A percentile compares a stretch with the other conserved stretches of the same genome.
These are phyloP conservation scores for Thysanoteuthis rhombus DNA, from an alignment of 2,888 invertebrate species.

Conservation along the genomic window DNA sequence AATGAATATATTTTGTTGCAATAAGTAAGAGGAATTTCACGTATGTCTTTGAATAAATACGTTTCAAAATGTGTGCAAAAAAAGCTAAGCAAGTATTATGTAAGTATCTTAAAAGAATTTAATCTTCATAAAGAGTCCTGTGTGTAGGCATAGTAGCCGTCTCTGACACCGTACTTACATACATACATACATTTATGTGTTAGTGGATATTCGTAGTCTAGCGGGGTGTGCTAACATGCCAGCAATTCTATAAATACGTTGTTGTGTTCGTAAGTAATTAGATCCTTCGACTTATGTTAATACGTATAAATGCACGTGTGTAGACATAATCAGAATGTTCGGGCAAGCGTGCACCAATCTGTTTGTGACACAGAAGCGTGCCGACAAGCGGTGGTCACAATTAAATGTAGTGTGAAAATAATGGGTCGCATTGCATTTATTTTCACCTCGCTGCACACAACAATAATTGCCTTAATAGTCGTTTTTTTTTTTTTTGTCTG, in stretches of 20 bases:
- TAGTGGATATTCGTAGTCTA: too few species aligned
- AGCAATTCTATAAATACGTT: background rate
- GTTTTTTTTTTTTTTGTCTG: background rate
- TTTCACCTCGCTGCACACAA: background rate
- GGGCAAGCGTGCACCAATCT: background rate
- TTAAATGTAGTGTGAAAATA: background rate
- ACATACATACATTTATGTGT: too few species aligned
- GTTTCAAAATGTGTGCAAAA: too few species aligned
- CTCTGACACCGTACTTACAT: too few species aligned
- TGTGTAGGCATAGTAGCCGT: too few species aligned
- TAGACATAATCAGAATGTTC: background rate
- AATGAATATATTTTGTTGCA: too few species aligned
- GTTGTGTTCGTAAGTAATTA: background rate
- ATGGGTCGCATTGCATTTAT: background rate
- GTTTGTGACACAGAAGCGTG: background rate
- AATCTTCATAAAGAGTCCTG: too few species aligned
- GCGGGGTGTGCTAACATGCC: too few species aligned
- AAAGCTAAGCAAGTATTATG: too few species aligned
- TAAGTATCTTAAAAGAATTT: too few species aligned
- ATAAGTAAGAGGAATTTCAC: too few species aligned
- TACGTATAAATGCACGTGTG: background rate
- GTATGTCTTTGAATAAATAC: too few species aligned
- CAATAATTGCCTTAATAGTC: background rate
- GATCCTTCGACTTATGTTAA: background rate
- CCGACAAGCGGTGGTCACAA: background rate